Evolutionary conservation across 2,113 vertebrate species (phyloP), one percentile per base, ranked within the genome.

Genomic region (Neodontobutis hainanensis): DNA sequence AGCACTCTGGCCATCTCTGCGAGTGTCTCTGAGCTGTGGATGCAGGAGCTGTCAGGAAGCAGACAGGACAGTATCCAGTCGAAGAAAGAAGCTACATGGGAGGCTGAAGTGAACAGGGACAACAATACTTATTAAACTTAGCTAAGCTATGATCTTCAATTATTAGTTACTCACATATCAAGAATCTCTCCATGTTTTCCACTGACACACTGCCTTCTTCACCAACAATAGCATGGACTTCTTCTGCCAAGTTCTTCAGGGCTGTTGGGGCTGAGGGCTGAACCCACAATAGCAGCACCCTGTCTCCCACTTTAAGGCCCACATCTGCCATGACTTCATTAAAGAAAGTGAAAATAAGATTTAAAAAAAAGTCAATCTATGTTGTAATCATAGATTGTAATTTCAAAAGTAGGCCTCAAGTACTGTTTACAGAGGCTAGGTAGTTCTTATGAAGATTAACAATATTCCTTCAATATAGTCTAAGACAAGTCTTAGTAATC

Each of bases 1-100:
- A 96, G 91, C 48, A 99, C 90, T 53, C 94, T 91, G 75, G 94
- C 95, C 19, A 97, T 88, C 73, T 99, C 97, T 0, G 91, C 95
- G 70, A 99, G 85, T 0, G 87, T 48, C 47, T 97, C 95, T 0
- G 87, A 34, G 0, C 77, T 93, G 91, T 99, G 97, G 81, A 93
- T 19, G 0, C 62, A 74, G 2, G 77, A 47, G 7, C 92, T 93
- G 78, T 95, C 94, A 0, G 92, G 83, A 43, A 95, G 84, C 8
- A 96, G 2, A 0, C 95, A 92, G 0, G 96, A 96, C 2, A 99
- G 88, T 51, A 97, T 83, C 0, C 93, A 84, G 5, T 98, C 93
- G 0, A 95, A 98, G 65, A 90, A 91, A 48, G 97, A 98, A 5
- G 91, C 90, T 5, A 40, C 47, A n/a, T 95, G 94, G 59, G 93